Conservation (phyloP, 2,113 vertebrate genomes). For the Pseudorectes ferrugineus region DNA sequence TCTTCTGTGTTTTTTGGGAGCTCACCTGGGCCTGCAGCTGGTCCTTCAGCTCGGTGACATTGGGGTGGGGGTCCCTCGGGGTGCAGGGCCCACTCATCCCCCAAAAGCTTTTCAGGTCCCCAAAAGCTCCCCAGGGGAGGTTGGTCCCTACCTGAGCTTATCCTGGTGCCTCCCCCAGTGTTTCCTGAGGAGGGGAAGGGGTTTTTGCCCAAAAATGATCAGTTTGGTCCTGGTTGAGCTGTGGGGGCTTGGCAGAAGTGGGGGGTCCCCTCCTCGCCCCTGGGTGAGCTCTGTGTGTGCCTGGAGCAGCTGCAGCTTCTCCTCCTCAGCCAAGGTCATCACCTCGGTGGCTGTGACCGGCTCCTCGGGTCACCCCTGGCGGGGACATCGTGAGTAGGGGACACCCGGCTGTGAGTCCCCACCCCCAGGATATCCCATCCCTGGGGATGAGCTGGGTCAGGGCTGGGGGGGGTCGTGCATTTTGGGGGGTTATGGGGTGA, state of each 20-base stretch:
- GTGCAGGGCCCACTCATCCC: not conserved
- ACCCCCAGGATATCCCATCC: not conserved
- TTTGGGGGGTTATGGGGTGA: not conserved
- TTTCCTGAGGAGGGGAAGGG: not conserved
- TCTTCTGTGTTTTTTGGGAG: not conserved
- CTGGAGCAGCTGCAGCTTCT: conserved; percentile 78
- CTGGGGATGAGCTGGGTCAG: not conserved
- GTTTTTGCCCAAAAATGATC: accelerated
- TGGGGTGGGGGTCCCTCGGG: not conserved
- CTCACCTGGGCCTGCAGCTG: conserved; percentile 72
- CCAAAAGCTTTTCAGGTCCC: not conserved
- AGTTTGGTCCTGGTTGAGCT: not conserved
- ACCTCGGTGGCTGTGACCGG: not conserved
- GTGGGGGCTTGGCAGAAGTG: not conserved
- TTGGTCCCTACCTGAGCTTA: not conserved
- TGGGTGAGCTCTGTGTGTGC: conserved; percentile 71
- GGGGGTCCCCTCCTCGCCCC: conserved; percentile 49
- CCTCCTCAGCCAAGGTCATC: conserved; percentile 75
- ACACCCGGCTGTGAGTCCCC: not conserved
- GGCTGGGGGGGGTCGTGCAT: no score
- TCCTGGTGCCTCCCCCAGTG: not conserved
- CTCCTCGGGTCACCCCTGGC: accelerated
- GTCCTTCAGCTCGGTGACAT: not conserved
- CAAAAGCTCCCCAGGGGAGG: not conserved
- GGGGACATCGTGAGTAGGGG: accelerated